A percentile compares a stretch with the other conserved stretches of the same genome.
Evolutionary conservation across 2,113 vertebrate genomes (phyloP).

Genomic region (Microcebus jonahi): DNA sequence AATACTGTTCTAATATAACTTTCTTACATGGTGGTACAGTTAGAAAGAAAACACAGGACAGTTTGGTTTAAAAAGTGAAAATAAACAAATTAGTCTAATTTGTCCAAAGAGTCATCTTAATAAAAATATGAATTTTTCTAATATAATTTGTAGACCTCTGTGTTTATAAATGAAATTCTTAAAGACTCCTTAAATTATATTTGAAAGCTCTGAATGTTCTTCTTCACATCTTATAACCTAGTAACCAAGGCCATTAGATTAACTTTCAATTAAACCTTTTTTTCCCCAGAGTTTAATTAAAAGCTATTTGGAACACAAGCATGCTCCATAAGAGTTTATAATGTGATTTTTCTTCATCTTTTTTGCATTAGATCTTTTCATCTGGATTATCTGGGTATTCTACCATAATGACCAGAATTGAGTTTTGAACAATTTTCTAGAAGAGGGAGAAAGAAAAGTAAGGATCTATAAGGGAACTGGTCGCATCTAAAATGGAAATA

Average conservation of each 20-base stretch:
- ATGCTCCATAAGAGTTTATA: neutral
- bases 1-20: slow-evolving; percentile 5
- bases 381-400: neutral
- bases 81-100: neutral
- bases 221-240: slow-evolving; percentile 5
- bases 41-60: neutral
- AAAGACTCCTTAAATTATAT: neutral
- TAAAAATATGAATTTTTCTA: neutral
- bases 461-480: neutral
- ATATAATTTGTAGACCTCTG: neutral
- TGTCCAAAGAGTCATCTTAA: neutral
- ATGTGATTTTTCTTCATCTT: neutral
- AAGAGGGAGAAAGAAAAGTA: neutral
- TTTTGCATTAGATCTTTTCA: neutral
- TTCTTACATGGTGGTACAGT: neutral
- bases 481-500: neutral
- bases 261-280: neutral
- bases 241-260: neutral
- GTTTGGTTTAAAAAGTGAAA: neutral
- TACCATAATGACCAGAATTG: neutral
- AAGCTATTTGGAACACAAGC: slow-evolving; percentile 21
- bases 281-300: neutral
- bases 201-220: neutral
- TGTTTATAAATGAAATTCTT: neutral
- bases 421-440: neutral